A percentile compares a stretch with the other conserved stretches of the same genome.
These are phyloP conservation scores for Tiliacea citrago DNA, from an alignment of 2,888 invertebrate genomes.

Conservation along the genomic window DNA sequence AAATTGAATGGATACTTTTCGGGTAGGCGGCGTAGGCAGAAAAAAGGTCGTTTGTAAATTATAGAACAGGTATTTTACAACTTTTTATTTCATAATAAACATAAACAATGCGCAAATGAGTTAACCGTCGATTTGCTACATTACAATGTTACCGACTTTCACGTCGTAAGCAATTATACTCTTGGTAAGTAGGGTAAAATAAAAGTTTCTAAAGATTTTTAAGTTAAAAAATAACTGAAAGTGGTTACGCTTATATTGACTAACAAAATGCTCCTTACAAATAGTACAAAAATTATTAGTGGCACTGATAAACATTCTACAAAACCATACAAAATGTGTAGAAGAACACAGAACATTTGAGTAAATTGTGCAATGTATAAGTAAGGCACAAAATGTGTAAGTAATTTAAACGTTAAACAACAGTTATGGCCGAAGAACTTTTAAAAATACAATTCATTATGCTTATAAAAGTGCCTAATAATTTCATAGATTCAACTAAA, in stretches of 20 bases:
- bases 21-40: neutral
- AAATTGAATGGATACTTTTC: neutral
- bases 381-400: conserved; percentile 80
- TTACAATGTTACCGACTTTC: conserved; percentile 72
- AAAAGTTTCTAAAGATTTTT: conserved; percentile 73
- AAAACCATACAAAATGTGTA: conserved; percentile 59
- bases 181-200: conserved; percentile 75
- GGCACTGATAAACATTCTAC: conserved; percentile 81
- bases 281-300: conserved; percentile 77
- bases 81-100: conserved; percentile 87
- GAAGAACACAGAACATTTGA: conserved; percentile 62
- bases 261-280: conserved; percentile 84
- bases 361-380: conserved; percentile 81
- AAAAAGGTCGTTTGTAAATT: conserved; percentile 2
- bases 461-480: conserved; percentile 60
- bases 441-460: conserved; percentile 61
- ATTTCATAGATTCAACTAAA: conserved; percentile 54
- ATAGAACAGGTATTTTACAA: conserved; percentile 73
- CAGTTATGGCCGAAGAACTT: conserved; percentile 65
- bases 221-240: conserved; percentile 77
- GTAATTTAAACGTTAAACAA: conserved; percentile 61
- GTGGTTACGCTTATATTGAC: conserved; percentile 81
- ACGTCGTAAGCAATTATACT: conserved; percentile 73
- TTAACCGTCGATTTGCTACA: conserved; percentile 80
- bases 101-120: conserved; percentile 89